A percentile compares a stretch with the other conserved stretches of the same genome.
Conservation (phyloP, 2,888 invertebrate genomes). For the Acronicta psi region DNA sequence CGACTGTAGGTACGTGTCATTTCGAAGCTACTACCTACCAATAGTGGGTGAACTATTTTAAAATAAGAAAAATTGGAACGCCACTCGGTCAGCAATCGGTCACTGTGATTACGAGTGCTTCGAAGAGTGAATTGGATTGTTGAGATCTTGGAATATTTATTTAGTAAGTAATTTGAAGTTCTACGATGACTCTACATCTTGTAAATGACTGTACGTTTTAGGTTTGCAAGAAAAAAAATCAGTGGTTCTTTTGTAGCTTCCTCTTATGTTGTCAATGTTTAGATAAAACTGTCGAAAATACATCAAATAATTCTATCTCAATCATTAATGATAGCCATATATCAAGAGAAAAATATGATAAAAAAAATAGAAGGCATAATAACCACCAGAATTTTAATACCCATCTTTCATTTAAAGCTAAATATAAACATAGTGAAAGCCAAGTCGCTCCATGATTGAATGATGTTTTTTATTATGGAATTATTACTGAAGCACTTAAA, state of each 20-base stretch:
- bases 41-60: constrained; percentile 54
- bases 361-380: constrained; percentile 43
- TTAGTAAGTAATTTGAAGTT: constrained; percentile 4
- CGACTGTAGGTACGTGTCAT: constrained; percentile 43
- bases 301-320: constrained; percentile 11
- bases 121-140: constrained; percentile 25
- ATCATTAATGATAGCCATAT: constrained; percentile 32
- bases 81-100: constrained; percentile 41
- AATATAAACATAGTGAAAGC: constrained; percentile 63
- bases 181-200: not conserved
- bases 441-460: constrained; percentile 64
- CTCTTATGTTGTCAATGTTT: too few species aligned
- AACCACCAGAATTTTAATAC: constrained; percentile 46
- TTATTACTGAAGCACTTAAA: constrained; percentile 70
- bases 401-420: constrained; percentile 62
- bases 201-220: not conserved
- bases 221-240: too few species aligned
- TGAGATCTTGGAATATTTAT: constrained; percentile 13
- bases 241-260: too few species aligned
- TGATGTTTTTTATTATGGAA: constrained; percentile 68
- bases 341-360: constrained; percentile 32
- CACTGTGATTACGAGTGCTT: constrained; percentile 39
- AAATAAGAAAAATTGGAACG: constrained; percentile 54
- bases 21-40: constrained; percentile 35
- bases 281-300: not conserved